Evolutionary conservation across 2,797 vertebrate genomes (phyloP).

Genomic region (Phalloptychus januarius): DNA sequence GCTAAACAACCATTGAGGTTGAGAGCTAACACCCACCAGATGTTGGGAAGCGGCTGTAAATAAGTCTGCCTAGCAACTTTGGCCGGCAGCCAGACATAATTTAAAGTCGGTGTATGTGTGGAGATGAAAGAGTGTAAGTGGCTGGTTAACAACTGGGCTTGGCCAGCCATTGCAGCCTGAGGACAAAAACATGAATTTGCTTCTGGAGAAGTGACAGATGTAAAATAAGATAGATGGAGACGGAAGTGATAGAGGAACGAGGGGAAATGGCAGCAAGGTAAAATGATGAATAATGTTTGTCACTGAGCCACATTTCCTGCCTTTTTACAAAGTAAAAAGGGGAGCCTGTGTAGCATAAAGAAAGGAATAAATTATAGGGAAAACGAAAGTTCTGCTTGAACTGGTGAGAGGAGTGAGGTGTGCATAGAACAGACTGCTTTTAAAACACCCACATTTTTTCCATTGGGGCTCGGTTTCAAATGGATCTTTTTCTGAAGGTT

Average conservation of each 20-base stretch:
- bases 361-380: conserved; percentile 2
- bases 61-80: conserved; percentile 36
- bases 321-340: background rate
- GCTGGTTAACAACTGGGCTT: conserved; percentile 22
- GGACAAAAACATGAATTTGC: conserved; percentile 1
- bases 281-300: conserved; percentile 11
- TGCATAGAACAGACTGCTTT: conserved; percentile 19
- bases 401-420: conserved; percentile 11
- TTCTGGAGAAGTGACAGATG: conserved; percentile 11
- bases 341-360: conserved; percentile 5
- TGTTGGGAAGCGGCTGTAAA: conserved; percentile 54
- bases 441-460: conserved; percentile 23
- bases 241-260: conserved; percentile 7
- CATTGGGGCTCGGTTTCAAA: conserved; percentile 22
- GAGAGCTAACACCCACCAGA: conserved; percentile 50
- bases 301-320: background rate
- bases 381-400: conserved; percentile 13
- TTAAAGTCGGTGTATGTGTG: conserved; percentile 27
- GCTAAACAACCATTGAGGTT: conserved; percentile 47
- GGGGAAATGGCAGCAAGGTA: conserved; percentile 3
- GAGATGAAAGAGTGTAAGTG: conserved; percentile 24
- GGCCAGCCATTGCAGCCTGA: background rate
- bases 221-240: conserved; percentile 18
- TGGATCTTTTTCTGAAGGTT: conserved; percentile 33
- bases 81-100: conserved; percentile 39